Evolutionary conservation across 2,888 invertebrate genomes (phyloP).

Genomic region (Serrognathus titanus): DNA sequence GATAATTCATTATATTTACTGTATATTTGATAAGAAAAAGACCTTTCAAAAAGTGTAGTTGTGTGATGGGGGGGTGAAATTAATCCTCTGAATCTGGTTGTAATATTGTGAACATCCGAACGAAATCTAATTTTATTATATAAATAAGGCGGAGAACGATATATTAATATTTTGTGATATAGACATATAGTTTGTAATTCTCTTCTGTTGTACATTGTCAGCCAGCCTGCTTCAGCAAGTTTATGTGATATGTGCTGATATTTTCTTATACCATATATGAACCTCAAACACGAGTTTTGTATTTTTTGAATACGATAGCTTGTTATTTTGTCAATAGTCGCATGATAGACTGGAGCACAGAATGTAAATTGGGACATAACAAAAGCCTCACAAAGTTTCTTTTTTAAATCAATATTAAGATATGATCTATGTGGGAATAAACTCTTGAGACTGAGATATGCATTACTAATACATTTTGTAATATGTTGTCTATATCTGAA

Average conservation of each 20-base stretch:
- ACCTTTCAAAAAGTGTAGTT: too few species aligned
- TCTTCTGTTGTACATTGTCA: neutral
- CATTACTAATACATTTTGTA: neutral
- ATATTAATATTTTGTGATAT: neutral
- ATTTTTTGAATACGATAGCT: neutral
- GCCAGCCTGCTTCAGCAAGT: neutral
- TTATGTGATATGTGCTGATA: conserved; percentile 3
- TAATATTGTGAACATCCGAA: too few species aligned
- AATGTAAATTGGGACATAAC: neutral
- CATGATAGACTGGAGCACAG: conserved; percentile 1
- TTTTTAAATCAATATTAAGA: neutral
- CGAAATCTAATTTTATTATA: too few species aligned
- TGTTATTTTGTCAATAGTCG: neutral
- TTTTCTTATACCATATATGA: neutral
- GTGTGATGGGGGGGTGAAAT: too few species aligned
- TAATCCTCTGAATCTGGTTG: too few species aligned
- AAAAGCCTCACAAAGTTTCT: neutral
- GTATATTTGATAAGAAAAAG: too few species aligned
- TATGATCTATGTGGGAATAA: neutral
- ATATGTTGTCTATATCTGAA: neutral
- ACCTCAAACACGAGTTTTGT: conserved; percentile 3
- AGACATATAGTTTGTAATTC: neutral
- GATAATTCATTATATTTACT: too few species aligned
- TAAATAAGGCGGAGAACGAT: neutral
- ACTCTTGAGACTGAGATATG: neutral